Conservation (phyloP, 2,888 invertebrate species). For the Cecidostiba fungosa region DNA sequence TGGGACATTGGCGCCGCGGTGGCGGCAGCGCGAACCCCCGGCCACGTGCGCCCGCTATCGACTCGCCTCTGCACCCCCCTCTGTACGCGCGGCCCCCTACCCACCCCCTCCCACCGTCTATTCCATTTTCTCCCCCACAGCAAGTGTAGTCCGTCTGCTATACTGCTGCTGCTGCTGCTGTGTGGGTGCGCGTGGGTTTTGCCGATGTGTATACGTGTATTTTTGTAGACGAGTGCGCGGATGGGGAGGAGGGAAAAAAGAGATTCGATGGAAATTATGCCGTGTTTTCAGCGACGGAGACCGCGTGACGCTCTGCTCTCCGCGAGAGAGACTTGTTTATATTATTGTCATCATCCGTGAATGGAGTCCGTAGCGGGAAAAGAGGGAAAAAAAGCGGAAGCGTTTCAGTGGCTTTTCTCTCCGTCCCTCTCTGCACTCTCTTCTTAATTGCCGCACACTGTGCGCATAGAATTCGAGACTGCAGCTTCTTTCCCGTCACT, state of each 20-base stretch:
- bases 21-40: conserved; percentile 76
- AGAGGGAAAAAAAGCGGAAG: conserved; percentile 2
- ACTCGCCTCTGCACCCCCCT: conserved; percentile 70
- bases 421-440: conserved; percentile 8
- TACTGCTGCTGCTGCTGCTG: no score
- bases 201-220: background rate
- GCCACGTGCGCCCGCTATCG: conserved; percentile 79
- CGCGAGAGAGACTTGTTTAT: conserved; percentile 8
- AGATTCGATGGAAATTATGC: conserved; percentile 37
- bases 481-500: background rate
- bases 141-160: background rate
- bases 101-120: conserved; percentile 12
- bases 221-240: background rate
- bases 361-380: background rate
- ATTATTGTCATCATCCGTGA: conserved; percentile 20
- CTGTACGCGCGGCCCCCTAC: background rate
- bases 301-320: background rate
- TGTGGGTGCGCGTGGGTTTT: background rate
- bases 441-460: conserved; percentile 40
- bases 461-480: background rate
- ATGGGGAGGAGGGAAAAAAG: background rate
- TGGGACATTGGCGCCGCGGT: conserved; percentile 78
- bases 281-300: conserved; percentile 19
- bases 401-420: conserved; percentile 11
- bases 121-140: conserved; percentile 21